A percentile compares a stretch with the other conserved stretches of the same genome.
Evolutionary conservation across 2,797 vertebrate genomes (phyloP).

Genomic region (Pangasius macronema): DNA sequence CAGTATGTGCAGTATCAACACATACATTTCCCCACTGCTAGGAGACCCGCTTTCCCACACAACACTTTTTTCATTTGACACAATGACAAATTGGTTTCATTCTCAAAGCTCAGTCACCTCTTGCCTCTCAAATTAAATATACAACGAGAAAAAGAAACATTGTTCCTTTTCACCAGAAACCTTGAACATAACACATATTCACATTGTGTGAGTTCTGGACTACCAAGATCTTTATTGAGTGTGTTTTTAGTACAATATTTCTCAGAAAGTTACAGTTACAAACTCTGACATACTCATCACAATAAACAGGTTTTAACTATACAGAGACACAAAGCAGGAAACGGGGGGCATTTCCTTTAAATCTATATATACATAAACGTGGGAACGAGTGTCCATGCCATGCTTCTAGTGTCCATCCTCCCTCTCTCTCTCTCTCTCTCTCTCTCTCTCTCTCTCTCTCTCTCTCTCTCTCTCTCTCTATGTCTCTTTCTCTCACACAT

Average conservation of each 20-base stretch:
- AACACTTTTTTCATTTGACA: background rate
- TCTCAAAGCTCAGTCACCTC: background rate
- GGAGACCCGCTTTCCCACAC: background rate
- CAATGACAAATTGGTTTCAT: constrained; percentile 17
- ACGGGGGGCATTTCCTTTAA: constrained; percentile 46
- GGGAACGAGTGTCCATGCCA: constrained; percentile 52
- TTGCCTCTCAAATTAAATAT: background rate
- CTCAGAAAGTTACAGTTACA: constrained; percentile 85
- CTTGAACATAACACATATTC: constrained; percentile 11
- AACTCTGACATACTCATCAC: constrained; percentile 83
- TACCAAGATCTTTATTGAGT: constrained; percentile 83
- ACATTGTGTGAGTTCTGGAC: constrained; percentile 65
- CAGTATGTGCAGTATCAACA: background rate
- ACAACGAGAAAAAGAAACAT: background rate
- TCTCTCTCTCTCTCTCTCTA: background rate
- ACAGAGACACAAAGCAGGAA: constrained; percentile 68
- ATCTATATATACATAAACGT: constrained; percentile 59
- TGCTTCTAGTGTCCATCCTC: constrained; percentile 46
- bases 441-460: constrained; percentile 18
- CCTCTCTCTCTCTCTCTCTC: constrained; percentile 35
- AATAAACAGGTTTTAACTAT: constrained; percentile 81
- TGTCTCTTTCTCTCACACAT: background rate
- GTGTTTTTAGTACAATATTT: constrained; percentile 83
- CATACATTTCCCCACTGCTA: background rate
- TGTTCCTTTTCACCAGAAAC: background rate